Evolutionary conservation across 2,888 invertebrate species (phyloP).

Genomic region (Spatulosminthurus flaviceps): DNA sequence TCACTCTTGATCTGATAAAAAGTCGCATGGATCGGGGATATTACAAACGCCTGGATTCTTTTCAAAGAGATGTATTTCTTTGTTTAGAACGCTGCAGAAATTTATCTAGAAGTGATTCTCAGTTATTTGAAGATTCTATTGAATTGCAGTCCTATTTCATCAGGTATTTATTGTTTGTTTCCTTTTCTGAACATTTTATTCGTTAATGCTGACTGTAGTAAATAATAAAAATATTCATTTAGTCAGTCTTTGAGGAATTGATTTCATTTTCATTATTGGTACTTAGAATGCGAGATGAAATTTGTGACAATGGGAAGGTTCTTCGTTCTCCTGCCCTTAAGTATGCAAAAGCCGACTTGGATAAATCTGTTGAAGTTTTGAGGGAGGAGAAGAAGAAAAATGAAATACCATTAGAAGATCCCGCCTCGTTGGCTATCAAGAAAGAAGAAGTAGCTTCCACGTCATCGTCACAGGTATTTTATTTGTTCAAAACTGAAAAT

Average conservation of each 20-base stretch:
- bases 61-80: constrained; percentile 96
- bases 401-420: constrained; percentile 82
- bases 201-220: too few species aligned
- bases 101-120: constrained; percentile 89
- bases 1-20: constrained; percentile 93
- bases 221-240: too few species aligned
- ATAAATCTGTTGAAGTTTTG: constrained; percentile 77
- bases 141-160: constrained; percentile 93
- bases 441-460: constrained; percentile 59
- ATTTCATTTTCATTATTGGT: constrained; percentile 8
- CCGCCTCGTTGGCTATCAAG: constrained; percentile 59
- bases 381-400: constrained; percentile 80
- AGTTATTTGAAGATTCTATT: constrained; percentile 93
- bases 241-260: too few species aligned
- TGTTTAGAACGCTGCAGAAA: constrained; percentile 88
- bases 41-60: constrained; percentile 91
- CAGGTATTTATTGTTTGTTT: constrained; percentile 65
- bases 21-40: constrained; percentile 88
- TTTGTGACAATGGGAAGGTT: constrained; percentile 81
- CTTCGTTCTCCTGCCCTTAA: constrained; percentile 87
- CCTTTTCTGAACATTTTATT: neutral
- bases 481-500: too few species aligned
- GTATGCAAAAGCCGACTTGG: constrained; percentile 80
- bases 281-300: constrained; percentile 68
- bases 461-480: constrained; percentile 54